A percentile compares a stretch with the other conserved stretches of the same genome.
These are phyloP conservation scores for Phylloscopus whistleri DNA, from an alignment of 2,113 vertebrate genomes.

Conservation along the genomic window DNA sequence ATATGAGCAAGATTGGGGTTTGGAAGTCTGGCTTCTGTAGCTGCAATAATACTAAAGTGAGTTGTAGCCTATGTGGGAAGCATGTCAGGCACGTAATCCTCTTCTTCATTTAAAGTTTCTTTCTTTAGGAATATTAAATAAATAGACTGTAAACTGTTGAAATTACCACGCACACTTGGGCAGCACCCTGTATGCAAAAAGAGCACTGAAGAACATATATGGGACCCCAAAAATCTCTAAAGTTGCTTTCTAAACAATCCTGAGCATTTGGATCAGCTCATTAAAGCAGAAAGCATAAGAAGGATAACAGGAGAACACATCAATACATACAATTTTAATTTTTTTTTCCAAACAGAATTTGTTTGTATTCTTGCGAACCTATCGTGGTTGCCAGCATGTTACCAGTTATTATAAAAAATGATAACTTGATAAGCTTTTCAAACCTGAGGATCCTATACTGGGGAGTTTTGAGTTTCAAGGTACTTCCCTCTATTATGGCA, in stretches of 20 bases:
- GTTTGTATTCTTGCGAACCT: neutral
- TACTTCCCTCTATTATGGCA: neutral
- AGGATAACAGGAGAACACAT: neutral
- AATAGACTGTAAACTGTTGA: conserved; percentile 32
- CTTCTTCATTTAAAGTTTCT: conserved; percentile 48
- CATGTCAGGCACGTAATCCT: neutral
- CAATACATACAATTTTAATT: neutral
- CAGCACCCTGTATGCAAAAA: conserved; percentile 21
- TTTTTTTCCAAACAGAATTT: neutral
- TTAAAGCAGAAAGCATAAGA: neutral
- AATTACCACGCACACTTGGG: neutral
- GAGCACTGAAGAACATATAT: neutral
- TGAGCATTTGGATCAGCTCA: neutral
- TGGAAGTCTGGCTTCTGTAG: conserved; percentile 23
- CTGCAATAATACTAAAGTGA: conserved; percentile 1
- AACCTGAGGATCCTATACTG: neutral
- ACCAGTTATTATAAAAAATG: neutral
- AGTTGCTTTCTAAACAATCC: neutral
- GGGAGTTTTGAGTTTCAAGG: neutral
- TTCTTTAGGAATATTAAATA: conserved; percentile 55
- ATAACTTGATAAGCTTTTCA: neutral
- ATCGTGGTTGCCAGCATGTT: neutral
- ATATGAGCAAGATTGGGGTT: neutral
- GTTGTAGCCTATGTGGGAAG: neutral
- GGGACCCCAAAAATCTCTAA: neutral